Percentiles rank a stretch among this genome's conserved stretches.
Conservation (phyloP, 2,797 vertebrate species). For the Rhinella marina region DNA sequence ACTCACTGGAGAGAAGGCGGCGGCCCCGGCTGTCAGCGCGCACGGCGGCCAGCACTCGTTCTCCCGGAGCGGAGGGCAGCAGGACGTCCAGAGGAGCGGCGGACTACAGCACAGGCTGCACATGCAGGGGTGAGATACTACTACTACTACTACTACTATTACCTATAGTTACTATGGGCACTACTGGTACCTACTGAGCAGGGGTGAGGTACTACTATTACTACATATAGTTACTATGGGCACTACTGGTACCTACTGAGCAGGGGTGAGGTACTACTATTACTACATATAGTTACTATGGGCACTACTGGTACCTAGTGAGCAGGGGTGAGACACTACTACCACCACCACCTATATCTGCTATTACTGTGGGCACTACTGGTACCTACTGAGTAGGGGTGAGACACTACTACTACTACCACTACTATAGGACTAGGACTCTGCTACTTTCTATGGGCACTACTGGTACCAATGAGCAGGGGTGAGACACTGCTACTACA, state of each 20-base stretch:
- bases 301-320: not conserved
- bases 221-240: too few relatives aligned
- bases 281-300: not conserved
- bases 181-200: too few relatives aligned
- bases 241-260: too few relatives aligned
- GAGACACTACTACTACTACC: not conserved
- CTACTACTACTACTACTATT: not conserved
- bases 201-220: too few relatives aligned
- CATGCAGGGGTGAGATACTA: conserved; percentile 48
- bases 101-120: conserved; percentile 34
- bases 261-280: not conserved
- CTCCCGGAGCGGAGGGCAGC: not conserved
- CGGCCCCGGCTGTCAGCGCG: not conserved
- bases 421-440: too few relatives aligned
- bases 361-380: too few relatives aligned
- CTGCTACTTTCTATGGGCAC: too few relatives aligned
- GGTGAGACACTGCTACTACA: not conserved
- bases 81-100: conserved; percentile 22
- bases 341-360: not conserved
- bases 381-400: not conserved
- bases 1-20: conserved; percentile 68
- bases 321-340: not conserved
- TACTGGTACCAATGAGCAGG: not conserved
- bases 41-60: not conserved
- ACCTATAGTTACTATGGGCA: too few relatives aligned